Evolutionary conservation across 2,113 vertebrate species (phyloP).

Genomic region (Bubo blakistoni): DNA sequence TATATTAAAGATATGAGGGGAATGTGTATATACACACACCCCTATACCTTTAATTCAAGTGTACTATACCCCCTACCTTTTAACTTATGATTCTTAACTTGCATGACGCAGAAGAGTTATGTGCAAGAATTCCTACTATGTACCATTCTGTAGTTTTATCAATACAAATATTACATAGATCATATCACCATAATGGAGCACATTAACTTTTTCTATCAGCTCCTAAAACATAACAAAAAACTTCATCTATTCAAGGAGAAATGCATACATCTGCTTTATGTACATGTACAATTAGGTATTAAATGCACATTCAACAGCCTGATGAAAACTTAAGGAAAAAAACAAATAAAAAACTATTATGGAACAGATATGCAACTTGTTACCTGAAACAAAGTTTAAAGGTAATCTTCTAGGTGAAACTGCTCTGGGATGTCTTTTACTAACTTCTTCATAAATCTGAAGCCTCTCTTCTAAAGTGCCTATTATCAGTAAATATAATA

Average conservation of each 20-base stretch:
- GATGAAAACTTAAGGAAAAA: background rate
- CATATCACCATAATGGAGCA: accelerated
- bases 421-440: slow-evolving; percentile 78
- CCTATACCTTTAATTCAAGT: background rate
- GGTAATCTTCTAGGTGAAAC: slow-evolving; percentile 80
- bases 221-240: background rate
- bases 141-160: background rate
- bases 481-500: slow-evolving; percentile 71
- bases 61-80: background rate
- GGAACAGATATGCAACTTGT: slow-evolving; percentile 58
- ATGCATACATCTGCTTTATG: background rate
- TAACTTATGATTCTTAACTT: background rate
- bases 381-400: slow-evolving; percentile 82
- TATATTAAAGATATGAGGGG: background rate
- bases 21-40: accelerated
- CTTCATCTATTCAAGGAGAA: background rate
- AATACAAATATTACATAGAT: background rate
- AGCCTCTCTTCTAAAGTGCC: slow-evolving; percentile 79
- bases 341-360: background rate
- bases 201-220: background rate
- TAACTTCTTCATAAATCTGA: slow-evolving; percentile 81
- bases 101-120: background rate
- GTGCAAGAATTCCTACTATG: background rate
- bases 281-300: background rate
- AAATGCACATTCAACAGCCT: background rate